Base-by-base conservation (phyloP, 2,113 vertebrate species). In the Apus apus region DNA sequence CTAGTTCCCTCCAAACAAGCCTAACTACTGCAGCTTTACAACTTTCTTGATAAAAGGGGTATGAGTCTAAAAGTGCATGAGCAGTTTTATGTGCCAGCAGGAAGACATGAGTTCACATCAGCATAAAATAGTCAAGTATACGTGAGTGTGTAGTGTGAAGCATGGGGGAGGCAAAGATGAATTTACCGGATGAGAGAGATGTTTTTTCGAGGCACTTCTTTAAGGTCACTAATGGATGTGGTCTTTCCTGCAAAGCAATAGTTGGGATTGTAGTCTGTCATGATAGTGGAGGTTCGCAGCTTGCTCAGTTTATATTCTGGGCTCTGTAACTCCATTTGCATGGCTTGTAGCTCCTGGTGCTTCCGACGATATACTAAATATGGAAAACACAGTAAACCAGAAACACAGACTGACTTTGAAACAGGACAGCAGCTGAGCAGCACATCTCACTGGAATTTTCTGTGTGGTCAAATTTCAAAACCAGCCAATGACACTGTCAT, bases 201-300 rank as follows among this genome's bases (percentile, higher is more conserved):
- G 97, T 99, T 99, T 86, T 99, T 99, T 21, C 99, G 98, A 0
- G 99, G 99, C 87, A 99, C 99, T 93, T 99, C 99, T 97, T 99
- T 99, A 84, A 99, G 98, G 97, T 99, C 99, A 12, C 98, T 99
- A 98, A 99, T 99, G 19, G 99, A 99, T 4, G 99, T 98, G 4
- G 99, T 99, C 97, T 99, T 99, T 38, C 99, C 99, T 4, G 99
- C 99, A 90, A 99, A 99, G 98, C 99, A 99, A 97, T 99, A 99
- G 98, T 99, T 99, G 95, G 99, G 99, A 96, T 99, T 99, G 98
- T 99, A 99, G 98, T 99, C 99, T 0, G 99, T 99, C 99, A 99
- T 99, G 97, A 99, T 99, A 97, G 99, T 99, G 51, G 99, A 99
- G 46, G 99, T 99, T 4, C 99, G 98, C 84, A 99, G 98, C 93